phyloP scores from a whole-genome alignment of 2,888 invertebrate species.

The Phengaris arion region DNA sequence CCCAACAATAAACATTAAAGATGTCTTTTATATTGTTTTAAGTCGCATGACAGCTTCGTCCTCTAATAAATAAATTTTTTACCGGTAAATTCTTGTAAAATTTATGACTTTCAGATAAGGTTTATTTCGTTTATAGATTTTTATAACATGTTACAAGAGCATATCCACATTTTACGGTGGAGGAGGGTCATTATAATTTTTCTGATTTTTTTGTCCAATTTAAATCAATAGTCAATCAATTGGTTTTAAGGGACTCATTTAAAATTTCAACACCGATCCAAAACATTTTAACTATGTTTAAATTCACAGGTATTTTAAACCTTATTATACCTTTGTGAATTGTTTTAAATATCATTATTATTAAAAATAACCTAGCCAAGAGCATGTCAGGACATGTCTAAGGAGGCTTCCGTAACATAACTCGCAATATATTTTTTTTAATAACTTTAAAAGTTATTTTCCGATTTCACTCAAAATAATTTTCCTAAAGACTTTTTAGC shows the following conservation, averaged over 20 bases:
- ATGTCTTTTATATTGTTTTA: conserved; percentile 19
- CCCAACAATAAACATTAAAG: conserved; percentile 10
- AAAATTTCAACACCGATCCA: conserved; percentile 68
- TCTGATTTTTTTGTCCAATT: conserved; percentile 73
- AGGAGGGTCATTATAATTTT: conserved; percentile 74
- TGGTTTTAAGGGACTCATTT: conserved; percentile 73
- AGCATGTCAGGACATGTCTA: too few species aligned
- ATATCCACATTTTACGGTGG: conserved; percentile 59
- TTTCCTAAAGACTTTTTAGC: too few species aligned
- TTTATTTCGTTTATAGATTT: conserved; percentile 32
- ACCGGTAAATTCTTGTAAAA: conserved; percentile 23
- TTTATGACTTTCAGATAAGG: conserved; percentile 29
- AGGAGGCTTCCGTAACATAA: too few species aligned
- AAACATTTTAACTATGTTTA: conserved; percentile 46
- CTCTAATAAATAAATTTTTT: conserved; percentile 25
- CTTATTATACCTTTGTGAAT: too few species aligned
- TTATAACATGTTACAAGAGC: conserved; percentile 34
- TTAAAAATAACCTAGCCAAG: too few species aligned
- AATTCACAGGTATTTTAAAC: too few species aligned
- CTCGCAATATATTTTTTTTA: too few species aligned
- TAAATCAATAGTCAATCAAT: conserved; percentile 75
- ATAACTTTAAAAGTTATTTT: too few species aligned
- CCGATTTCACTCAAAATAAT: too few species aligned
- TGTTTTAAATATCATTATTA: too few species aligned
- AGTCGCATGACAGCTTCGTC: conserved; percentile 17